Conservation (phyloP, 2,113 vertebrate species). For the Struthio camelus region DNA sequence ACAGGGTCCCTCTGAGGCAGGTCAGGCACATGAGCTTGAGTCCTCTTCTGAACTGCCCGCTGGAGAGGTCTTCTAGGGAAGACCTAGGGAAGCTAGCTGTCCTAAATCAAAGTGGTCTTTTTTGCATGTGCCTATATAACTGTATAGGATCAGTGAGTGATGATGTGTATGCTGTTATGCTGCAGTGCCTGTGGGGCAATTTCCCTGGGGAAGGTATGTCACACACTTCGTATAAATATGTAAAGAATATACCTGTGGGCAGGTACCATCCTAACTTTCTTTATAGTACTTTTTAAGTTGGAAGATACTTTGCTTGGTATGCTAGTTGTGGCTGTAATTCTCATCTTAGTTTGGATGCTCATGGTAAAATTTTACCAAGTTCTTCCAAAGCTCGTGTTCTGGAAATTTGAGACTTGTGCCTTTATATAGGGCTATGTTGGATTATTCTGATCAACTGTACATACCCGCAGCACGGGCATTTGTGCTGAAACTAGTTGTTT, state of each 20-base stretch:
- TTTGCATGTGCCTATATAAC: not conserved
- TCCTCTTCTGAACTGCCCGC: not conserved
- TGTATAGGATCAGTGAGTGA: not conserved
- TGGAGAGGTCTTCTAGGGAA: not conserved
- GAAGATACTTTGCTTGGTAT: not conserved
- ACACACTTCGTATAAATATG: not conserved
- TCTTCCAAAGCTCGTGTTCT: not conserved
- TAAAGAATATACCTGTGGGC: not conserved
- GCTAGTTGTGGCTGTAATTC: not conserved
- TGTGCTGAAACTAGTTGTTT: not conserved
- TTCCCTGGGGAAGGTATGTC: not conserved
- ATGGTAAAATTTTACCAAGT: not conserved
- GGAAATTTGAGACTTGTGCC: not conserved
- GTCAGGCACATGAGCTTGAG: not conserved
- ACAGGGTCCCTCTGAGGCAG: not conserved
- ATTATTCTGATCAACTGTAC: not conserved
- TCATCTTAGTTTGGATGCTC: not conserved
- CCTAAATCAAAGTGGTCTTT: not conserved
- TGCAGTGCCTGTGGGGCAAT: not conserved
- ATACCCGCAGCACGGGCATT: not conserved
- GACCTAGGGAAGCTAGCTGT: not conserved
- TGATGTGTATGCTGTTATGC: not conserved
- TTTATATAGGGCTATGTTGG: not conserved
- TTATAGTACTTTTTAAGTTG: not conserved
- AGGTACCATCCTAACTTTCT: not conserved